Evolutionary conservation across 1,140 invertebrate genomes (phyloP).

Genomic region (Drosophila ogumai): DNA sequence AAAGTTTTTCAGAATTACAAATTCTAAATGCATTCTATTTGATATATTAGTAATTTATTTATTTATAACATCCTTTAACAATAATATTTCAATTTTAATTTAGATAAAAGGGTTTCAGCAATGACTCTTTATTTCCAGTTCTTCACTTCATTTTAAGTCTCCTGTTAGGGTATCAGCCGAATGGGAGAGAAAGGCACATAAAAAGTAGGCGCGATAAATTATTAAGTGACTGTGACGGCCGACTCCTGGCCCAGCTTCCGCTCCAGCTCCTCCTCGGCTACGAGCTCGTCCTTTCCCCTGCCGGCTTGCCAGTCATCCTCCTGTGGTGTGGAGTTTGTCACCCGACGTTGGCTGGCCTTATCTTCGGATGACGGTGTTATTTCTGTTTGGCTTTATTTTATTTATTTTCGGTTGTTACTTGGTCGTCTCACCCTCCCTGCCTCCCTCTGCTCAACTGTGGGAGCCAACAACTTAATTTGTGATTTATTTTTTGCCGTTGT

Average conservation of each 20-base stretch:
- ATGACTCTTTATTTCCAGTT: background rate
- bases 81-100: too few relatives aligned
- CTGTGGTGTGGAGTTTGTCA: conserved; percentile 62
- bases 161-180: conserved; percentile 8
- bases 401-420: conserved; percentile 48
- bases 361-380: conserved; percentile 65
- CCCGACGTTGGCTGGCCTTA: conserved; percentile 57
- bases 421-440: conserved; percentile 4
- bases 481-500: conserved; percentile 59
- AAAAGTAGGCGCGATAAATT: conserved; percentile 74
- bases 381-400: conserved; percentile 43
- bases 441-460: conserved; percentile 66
- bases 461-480: conserved; percentile 81
- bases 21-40: background rate
- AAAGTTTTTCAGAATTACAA: background rate
- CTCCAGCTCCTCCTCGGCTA: conserved; percentile 15
- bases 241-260: conserved; percentile 21
- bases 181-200: conserved; percentile 2
- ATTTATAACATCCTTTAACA: too few relatives aligned
- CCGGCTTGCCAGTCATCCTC: conserved; percentile 36
- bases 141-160: too few relatives aligned
- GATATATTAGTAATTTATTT: background rate
- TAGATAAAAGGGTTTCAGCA: background rate
- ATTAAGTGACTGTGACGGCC: conserved; percentile 61
- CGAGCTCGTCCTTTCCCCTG: background rate